A percentile compares a stretch with the other conserved stretches of the same genome.
phyloP scores from a whole-genome alignment of 1,140 invertebrate genomes.

The Bombyx mori region DNA sequence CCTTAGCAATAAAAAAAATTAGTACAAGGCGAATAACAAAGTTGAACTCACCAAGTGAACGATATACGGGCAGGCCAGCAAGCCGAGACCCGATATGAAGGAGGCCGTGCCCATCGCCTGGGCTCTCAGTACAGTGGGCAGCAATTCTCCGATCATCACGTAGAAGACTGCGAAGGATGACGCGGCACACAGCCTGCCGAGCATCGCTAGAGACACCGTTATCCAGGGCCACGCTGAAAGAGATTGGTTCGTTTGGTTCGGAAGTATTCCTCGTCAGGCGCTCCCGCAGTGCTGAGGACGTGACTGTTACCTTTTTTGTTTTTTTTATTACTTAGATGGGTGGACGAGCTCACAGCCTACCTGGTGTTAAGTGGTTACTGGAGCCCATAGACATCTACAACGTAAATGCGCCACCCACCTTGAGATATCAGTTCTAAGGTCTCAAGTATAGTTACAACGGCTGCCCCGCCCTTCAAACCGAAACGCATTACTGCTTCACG shows the following conservation, averaged over 20 bases:
- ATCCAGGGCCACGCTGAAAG: conserved; percentile 73
- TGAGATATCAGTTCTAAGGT: too few species aligned
- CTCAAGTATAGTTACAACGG: too few species aligned
- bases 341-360: too few species aligned
- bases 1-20: not conserved
- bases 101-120: conserved; percentile 80
- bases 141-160: conserved; percentile 77
- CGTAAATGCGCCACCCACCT: too few species aligned
- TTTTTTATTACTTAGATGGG: too few species aligned
- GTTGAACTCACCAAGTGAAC: conserved; percentile 73
- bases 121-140: conserved; percentile 76
- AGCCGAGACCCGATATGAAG: conserved; percentile 76
- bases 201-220: conserved; percentile 75
- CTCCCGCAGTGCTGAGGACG: too few species aligned
- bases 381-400: too few species aligned
- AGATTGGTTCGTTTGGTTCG: not conserved
- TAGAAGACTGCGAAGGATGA: conserved; percentile 79
- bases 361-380: too few species aligned
- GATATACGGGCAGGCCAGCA: conserved; percentile 79
- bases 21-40: not conserved
- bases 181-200: conserved; percentile 76
- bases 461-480: too few species aligned
- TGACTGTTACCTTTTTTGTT: too few species aligned
- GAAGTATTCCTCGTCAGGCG: too few species aligned
- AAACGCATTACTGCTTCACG: too few species aligned